Base-by-base conservation (phyloP, 2,113 vertebrate species). In the Corydoras maculifer region DNA sequence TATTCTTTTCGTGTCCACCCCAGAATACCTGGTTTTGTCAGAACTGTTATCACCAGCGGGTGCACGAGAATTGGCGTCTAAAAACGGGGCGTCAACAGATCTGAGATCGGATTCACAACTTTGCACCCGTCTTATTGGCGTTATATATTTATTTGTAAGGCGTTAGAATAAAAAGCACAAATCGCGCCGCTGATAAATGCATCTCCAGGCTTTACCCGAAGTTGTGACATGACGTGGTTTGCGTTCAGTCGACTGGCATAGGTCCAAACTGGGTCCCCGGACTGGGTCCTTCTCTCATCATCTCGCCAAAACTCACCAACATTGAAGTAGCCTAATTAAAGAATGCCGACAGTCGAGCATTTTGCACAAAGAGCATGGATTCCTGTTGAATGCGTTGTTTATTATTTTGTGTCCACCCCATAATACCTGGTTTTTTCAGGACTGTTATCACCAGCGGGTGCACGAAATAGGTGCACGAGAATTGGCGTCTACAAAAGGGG, bases 231-330 rank as follows among this genome's bases (percentile, higher is more conserved):
- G 32, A 43, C 35, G 35, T 43, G 35, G 2, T 43, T 25, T 25
- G 18, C 18, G 18, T 25, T 25, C 18, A 25, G 18, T 25, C 18
- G 1, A 25, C 18, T 25, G 18, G 2, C 18, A 25, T 2, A 25
- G 7, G 35, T 43, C 35, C 35, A 43, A 43, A 43, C 35, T 43
- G 2, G 35, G 2, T 43, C 35, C 7, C 35, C 7, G n/a, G n/a
- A 43, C 35, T 43, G 2, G 35, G 2, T 43, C 35, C 7, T 2
- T n/a, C 7, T 62, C 31, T 71, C 68, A 49, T 69, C 58, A 67
- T 77, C 63, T 77, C 71, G 35, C 79, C 63, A 67, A 79, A 75
- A 78, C 72, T 66, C 76, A 77, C 80, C 76, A 77, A 63, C 74
- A 77, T 58, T 32, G 68, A 7, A 80, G 75, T 78, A 68, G 72